Evolutionary conservation across 2,888 invertebrate species (phyloP), one percentile per base, ranked within the genome.

Genomic region (Ditula angustiorana): DNA sequence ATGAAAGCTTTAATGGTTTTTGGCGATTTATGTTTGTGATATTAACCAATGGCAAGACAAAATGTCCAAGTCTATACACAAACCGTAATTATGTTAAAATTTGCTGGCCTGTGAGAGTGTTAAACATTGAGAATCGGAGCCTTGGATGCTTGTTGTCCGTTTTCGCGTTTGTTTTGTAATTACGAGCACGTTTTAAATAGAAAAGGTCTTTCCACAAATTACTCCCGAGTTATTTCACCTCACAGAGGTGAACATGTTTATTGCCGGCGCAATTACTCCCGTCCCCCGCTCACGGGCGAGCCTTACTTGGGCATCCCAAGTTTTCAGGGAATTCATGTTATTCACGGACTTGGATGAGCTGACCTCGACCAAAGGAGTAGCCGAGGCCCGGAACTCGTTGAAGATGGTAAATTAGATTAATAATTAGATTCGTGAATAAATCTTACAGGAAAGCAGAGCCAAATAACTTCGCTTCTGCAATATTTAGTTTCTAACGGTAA

Each of bases 171-270:
- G n/a, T 24, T 47, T 24, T 47, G n/a, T 11, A 47, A 41, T 19
- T 37, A 41, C n/a, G n/a, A n/a, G n/a, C n/a, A n/a, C n/a, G 21
- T 56, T 35, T 53, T 53, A 53, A 49, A 30, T 33, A 21, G 13
- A 41, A 13, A 53, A 24, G 53, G 23, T 24, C 37, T 16, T 35
- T 37, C 37, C 23, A 19, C 41, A 53, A 53, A 37, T 56, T 24
- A 56, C 55, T 56, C 37, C 41, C 4, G 26, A 56, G 55, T 56
- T 41, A 56, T 56, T 56, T 41, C 55, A 41, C 41, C 35, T 53
- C 35, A 11, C 37, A 56, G 55, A 10, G 33, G 52, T 33, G 33
- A 26, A 41, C 41, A 41, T 56, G 55, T 56, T 56, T 56, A 56
- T 35, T 16, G 23, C 55, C 23, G 16, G 2, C 37, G 55, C 26